Conservation (phyloP, 2,113 vertebrate species). For the Pseudolaguvia tuberculata region DNA sequence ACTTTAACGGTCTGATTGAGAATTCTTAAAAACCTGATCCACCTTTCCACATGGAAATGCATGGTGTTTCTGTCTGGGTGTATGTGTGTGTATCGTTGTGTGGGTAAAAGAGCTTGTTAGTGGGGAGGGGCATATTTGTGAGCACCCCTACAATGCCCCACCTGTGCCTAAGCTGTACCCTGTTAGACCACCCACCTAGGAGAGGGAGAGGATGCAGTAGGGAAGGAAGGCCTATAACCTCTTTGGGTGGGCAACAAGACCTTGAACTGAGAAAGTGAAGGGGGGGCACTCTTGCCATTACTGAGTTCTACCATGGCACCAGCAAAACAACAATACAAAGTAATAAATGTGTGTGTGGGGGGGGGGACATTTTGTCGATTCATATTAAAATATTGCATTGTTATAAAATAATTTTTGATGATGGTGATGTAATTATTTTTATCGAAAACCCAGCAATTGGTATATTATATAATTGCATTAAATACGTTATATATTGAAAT, state of each 20-base stretch:
- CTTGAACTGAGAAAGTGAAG: conserved; percentile 54
- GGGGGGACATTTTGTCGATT: conserved; percentile 3
- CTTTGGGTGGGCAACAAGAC: conserved; percentile 77
- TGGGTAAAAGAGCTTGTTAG: conserved; percentile 31
- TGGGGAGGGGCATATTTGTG: conserved; percentile 66
- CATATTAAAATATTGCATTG: neutral
- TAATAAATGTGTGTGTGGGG: conserved; percentile 17
- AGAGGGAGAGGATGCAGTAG: conserved; percentile 63
- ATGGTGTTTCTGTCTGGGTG: conserved; percentile 38
- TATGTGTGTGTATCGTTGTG: conserved; percentile 41
- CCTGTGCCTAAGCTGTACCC: conserved; percentile 76
- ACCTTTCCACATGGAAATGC: conserved; percentile 62
- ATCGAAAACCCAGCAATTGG: no score
- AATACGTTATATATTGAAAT: no score
- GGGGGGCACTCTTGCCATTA: conserved; percentile 8
- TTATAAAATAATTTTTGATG: neutral
- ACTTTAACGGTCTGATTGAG: conserved; percentile 56
- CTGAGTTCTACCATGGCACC: conserved; percentile 22
- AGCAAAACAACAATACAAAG: conserved; percentile 13
- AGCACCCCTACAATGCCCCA: conserved; percentile 76
- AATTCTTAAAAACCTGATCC: conserved; percentile 59
- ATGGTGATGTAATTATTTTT: neutral
- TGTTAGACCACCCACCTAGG: conserved; percentile 77
- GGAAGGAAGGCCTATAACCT: conserved; percentile 71
- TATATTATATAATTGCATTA: no score